Conservation (phyloP, 2,888 invertebrate genomes). For the Drosophila niveifrons region DNA sequence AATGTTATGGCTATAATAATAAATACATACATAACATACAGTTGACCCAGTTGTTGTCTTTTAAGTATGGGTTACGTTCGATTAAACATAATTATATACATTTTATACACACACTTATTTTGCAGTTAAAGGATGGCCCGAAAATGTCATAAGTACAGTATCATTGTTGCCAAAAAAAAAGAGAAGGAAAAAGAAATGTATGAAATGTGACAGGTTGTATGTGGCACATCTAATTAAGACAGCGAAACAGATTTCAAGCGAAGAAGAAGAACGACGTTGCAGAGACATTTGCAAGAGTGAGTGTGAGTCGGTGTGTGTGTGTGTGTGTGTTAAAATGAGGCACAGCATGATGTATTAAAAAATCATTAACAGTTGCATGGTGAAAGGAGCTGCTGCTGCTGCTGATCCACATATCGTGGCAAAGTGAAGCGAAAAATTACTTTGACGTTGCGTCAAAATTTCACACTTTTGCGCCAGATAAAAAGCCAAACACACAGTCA, state of each 20-base stretch:
- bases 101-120: slow-evolving; percentile 7
- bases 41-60: slow-evolving; percentile 40
- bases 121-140: slow-evolving; percentile 18
- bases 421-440: slow-evolving; percentile 73
- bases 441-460: slow-evolving; percentile 79
- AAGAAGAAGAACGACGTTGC: slow-evolving; percentile 17
- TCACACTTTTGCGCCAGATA: slow-evolving; percentile 74
- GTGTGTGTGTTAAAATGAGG: slow-evolving; percentile 49
- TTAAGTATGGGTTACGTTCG: slow-evolving; percentile 29
- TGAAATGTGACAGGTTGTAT: slow-evolving; percentile 16
- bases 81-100: slow-evolving; percentile 30
- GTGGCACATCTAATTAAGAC: slow-evolving; percentile 73
- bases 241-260: slow-evolving; percentile 43
- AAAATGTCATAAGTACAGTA: slow-evolving; percentile 42
- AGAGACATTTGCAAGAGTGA: slow-evolving; percentile 20
- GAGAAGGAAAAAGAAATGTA: slow-evolving; percentile 1
- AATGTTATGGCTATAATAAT: slow-evolving; percentile 8
- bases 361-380: slow-evolving; percentile 66
- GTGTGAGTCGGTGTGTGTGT: slow-evolving; percentile 24
- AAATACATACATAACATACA: slow-evolving; percentile 10
- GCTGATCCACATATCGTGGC: slow-evolving; percentile 71
- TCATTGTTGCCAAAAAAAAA: slow-evolving; percentile 15
- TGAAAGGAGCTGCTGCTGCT: slow-evolving; percentile 62
- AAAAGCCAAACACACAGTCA: slow-evolving; percentile 52
- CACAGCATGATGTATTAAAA: slow-evolving; percentile 74